Conservation (phyloP, 2,888 invertebrate genomes). For the Cartodere bifasciata region DNA sequence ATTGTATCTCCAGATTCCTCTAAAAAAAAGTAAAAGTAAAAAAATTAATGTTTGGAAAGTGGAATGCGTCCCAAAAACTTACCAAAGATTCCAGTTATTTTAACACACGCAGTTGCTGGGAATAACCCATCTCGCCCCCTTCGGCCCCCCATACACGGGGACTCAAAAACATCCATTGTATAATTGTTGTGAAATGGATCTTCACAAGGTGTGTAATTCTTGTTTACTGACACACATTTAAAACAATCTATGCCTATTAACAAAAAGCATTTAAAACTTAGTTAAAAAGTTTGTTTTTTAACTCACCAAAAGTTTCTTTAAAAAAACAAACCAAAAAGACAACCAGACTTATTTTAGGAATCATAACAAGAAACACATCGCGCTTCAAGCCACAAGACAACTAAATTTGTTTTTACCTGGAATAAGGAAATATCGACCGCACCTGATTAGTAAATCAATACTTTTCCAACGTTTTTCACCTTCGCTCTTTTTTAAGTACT, state of each 20-base stretch:
- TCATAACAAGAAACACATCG: too few species aligned
- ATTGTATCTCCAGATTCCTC: constrained; percentile 70
- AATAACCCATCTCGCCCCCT: constrained; percentile 87
- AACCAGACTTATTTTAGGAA: too few species aligned
- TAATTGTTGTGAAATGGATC: constrained; percentile 94
- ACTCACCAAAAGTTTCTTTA: too few species aligned
- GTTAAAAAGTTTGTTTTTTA: neutral
- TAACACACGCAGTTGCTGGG: constrained; percentile 94
- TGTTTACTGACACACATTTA: constrained; percentile 89
- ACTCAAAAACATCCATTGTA: constrained; percentile 68
- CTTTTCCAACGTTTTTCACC: too few species aligned
- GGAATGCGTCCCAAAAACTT: constrained; percentile 18
- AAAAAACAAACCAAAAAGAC: too few species aligned
- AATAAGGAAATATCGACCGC: too few species aligned
- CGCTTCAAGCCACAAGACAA: too few species aligned
- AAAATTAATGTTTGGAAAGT: constrained; percentile 3
- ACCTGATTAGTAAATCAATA: too few species aligned
- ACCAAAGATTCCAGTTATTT: constrained; percentile 88
- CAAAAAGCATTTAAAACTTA: too few species aligned
- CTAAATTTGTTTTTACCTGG: too few species aligned
- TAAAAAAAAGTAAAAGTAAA: constrained; percentile 29
- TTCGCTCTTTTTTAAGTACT: too few species aligned
- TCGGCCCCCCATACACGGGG: constrained; percentile 88
- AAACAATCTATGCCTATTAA: constrained; percentile 73
- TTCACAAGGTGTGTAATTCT: constrained; percentile 77